Evolutionary conservation across 2,888 invertebrate genomes (phyloP).

Genomic region (Thymelicus lineola): DNA sequence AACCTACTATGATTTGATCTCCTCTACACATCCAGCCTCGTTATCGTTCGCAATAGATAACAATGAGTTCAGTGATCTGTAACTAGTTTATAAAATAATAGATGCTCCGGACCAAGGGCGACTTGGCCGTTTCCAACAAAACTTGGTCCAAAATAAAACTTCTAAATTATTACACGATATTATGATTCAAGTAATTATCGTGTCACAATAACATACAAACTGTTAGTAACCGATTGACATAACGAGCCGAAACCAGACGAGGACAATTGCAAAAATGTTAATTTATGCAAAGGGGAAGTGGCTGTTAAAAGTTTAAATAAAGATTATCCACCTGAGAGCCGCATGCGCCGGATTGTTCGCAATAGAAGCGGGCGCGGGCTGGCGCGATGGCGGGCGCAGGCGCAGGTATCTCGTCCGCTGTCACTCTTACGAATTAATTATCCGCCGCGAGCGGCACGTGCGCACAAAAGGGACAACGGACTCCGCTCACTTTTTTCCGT

Average conservation of each 20-base stretch:
- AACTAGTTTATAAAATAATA: constrained; percentile 74
- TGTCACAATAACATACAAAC: neutral
- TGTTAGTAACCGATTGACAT: neutral
- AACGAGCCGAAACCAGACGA: constrained; percentile 31
- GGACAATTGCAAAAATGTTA: constrained; percentile 69
- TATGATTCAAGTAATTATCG: neutral
- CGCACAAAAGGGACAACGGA: constrained; percentile 53
- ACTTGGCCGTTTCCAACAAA: constrained; percentile 45
- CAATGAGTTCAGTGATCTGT: constrained; percentile 77
- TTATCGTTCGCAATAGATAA: constrained; percentile 70
- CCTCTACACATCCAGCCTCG: constrained; percentile 45
- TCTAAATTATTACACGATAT: neutral
- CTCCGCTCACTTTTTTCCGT: constrained; percentile 52
- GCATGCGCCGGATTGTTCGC: constrained; percentile 67
- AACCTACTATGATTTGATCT: constrained; percentile 55
- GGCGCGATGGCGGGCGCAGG: constrained; percentile 54
- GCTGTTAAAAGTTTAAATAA: constrained; percentile 75
- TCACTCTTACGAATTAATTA: constrained; percentile 75
- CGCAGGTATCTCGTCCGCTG: constrained; percentile 63
- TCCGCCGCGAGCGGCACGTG: constrained; percentile 69
- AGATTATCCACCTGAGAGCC: constrained; percentile 80
- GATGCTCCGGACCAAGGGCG: constrained; percentile 51
- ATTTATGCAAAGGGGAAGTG: constrained; percentile 84
- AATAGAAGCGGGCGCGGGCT: constrained; percentile 52
- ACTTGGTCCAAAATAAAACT: constrained; percentile 44